These are phyloP conservation scores for Salvator merianae DNA, from an alignment of 2,113 vertebrate genomes.

Conservation along the genomic window DNA sequence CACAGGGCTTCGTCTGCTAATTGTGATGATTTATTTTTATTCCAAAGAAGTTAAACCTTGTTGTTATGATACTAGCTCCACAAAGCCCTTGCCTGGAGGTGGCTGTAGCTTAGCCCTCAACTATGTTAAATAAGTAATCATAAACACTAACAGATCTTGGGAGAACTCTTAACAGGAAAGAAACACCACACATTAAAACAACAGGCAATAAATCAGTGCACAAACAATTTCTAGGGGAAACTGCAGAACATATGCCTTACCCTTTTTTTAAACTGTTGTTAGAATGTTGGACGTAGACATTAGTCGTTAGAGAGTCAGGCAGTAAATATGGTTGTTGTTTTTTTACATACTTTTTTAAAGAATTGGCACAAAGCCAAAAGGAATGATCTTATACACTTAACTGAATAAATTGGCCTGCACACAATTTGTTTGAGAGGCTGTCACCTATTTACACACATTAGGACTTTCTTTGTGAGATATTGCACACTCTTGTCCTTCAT, in stretches of 20 bases:
- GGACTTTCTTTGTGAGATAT: not conserved
- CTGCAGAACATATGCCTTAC: not conserved
- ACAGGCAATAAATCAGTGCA: not conserved
- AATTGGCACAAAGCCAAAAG: not conserved
- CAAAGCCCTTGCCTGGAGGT: constrained; percentile 34
- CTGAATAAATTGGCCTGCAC: not conserved
- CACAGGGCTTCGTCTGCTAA: constrained; percentile 29
- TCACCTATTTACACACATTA: not conserved
- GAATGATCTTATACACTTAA: not conserved
- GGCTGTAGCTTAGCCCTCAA: constrained; percentile 5
- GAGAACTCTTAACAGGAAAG: not conserved
- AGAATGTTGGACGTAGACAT: not conserved
- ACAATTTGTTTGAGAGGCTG: not conserved
- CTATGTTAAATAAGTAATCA: constrained; percentile 33
- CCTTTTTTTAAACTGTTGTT: not conserved
- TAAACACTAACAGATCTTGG: constrained; percentile 39
- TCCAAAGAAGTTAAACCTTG: constrained; percentile 46
- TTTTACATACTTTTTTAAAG: not conserved
- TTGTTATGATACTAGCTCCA: constrained; percentile 46
- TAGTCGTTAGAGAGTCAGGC: not conserved
- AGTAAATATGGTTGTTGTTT: too few relatives aligned
- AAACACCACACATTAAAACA: constrained; percentile 13
- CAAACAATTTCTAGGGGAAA: not conserved
- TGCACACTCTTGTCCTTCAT: too few relatives aligned
- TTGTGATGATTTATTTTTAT: constrained; percentile 59